phyloP scores from a whole-genome alignment of 1,140 invertebrate genomes.

The Cydia splendana region DNA sequence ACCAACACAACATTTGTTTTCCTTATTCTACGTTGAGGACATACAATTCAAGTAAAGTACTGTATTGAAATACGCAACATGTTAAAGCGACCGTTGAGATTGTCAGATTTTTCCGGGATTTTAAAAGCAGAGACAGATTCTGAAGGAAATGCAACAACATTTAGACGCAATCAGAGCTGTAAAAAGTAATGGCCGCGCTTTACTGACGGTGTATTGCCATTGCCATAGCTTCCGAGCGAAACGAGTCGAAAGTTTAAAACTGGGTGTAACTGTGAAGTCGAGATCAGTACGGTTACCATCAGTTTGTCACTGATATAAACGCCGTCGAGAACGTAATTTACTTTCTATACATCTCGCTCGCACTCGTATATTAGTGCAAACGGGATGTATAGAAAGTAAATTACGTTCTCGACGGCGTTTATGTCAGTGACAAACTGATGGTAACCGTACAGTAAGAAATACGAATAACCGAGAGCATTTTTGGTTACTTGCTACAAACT shows the following conservation, averaged over 20 bases:
- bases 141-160: conserved; percentile 23
- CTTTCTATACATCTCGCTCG: too few relatives aligned
- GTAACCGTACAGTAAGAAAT: too few relatives aligned
- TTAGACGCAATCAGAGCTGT: conserved; percentile 21
- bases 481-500: too few relatives aligned
- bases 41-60: not conserved
- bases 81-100: not conserved
- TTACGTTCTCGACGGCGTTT: too few relatives aligned
- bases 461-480: too few relatives aligned
- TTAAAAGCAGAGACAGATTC: conserved; percentile 20
- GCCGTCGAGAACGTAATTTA: too few relatives aligned
- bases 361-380: too few relatives aligned
- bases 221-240: not conserved
- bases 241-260: not conserved
- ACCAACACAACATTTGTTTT: not conserved
- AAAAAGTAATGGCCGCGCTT: conserved; percentile 23
- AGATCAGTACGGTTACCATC: too few relatives aligned
- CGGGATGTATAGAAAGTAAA: too few relatives aligned
- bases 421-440: too few relatives aligned
- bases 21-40: not conserved
- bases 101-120: not conserved
- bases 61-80: not conserved
- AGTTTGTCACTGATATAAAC: too few relatives aligned
- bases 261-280: too few relatives aligned
- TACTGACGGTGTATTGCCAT: not conserved